These are phyloP conservation scores for Pseudomyrmex gracilis DNA, from an alignment of 1,140 invertebrate genomes.

Conservation along the genomic window DNA sequence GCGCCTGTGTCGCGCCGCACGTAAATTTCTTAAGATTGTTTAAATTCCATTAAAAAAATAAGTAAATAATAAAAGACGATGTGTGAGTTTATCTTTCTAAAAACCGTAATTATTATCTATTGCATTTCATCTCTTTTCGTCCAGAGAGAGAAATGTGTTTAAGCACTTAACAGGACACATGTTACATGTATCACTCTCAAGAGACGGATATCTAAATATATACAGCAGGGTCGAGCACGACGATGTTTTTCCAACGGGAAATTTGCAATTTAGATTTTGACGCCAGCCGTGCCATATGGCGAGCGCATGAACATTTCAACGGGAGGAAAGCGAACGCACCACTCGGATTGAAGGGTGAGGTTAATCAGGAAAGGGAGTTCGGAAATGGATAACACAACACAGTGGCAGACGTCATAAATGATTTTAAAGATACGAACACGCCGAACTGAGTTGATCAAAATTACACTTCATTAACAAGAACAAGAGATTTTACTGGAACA, in stretches of 20 bases:
- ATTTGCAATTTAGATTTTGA: constrained; percentile 56
- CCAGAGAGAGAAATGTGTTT: not conserved
- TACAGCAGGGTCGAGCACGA: constrained; percentile 11
- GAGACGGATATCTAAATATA: constrained; percentile 38
- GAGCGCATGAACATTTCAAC: constrained; percentile 52
- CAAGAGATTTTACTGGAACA: too few species aligned
- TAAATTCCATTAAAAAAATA: not conserved
- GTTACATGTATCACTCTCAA: constrained; percentile 20
- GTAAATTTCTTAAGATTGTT: constrained; percentile 5
- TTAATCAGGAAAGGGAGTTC: constrained; percentile 46
- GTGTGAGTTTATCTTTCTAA: not conserved
- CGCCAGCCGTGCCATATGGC: constrained; percentile 47
- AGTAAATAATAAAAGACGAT: too few species aligned
- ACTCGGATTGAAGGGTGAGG: constrained; percentile 26
- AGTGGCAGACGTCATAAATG: constrained; percentile 3
- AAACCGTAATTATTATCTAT: not conserved
- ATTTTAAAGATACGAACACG: constrained; percentile 25
- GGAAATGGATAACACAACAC: not conserved
- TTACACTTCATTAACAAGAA: not conserved
- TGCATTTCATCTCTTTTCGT: constrained; percentile 2
- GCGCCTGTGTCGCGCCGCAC: not conserved
- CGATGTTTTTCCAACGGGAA: constrained; percentile 48
- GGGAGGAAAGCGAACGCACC: constrained; percentile 16
- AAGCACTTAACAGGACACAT: constrained; percentile 12
- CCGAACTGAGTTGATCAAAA: not conserved